Evolutionary conservation across 2,888 invertebrate species (phyloP).

Genomic region (Anaspis maculata): DNA sequence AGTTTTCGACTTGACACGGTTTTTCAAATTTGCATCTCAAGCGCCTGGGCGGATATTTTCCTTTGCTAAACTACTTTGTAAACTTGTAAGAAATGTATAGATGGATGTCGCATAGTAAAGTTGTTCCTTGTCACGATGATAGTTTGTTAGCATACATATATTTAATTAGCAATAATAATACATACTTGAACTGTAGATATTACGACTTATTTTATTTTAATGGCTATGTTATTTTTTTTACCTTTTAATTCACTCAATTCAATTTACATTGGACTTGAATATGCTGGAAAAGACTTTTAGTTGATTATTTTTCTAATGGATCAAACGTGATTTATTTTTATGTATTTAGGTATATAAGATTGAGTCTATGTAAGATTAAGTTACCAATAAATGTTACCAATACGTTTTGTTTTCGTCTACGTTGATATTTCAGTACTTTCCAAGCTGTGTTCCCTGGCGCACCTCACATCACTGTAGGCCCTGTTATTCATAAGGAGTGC

Average conservation of each 20-base stretch:
- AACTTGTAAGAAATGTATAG: no score
- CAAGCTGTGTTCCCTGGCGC: no score
- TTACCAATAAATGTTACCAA: conserved; percentile 27
- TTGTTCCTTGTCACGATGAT: conserved; percentile 20
- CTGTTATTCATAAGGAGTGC: no score
- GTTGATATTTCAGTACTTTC: no score
- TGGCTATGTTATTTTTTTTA: no score
- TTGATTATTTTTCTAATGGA: conserved; percentile 14
- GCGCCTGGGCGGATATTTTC: no score
- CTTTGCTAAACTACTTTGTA: no score
- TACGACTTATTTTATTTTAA: conserved; percentile 6
- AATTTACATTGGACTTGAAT: conserved; percentile 1
- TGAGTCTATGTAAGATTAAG: conserved; percentile 20
- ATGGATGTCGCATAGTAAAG: conserved; percentile 22
- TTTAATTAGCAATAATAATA: conserved; percentile 15
- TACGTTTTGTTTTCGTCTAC: no score
- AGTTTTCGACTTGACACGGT: no score
- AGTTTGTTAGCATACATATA: conserved; percentile 19
- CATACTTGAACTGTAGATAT: conserved; percentile 10
- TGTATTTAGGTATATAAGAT: conserved; percentile 20
- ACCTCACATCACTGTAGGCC: no score
- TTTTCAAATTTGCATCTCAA: no score
- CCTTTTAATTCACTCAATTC: no score
- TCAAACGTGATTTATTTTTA: conserved; percentile 21
- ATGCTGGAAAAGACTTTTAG: conserved; percentile 11